A percentile compares a stretch with the other conserved stretches of the same genome.
These are phyloP conservation scores for Agapostemon virescens DNA, from an alignment of 2,888 invertebrate species.

Conservation along the genomic window DNA sequence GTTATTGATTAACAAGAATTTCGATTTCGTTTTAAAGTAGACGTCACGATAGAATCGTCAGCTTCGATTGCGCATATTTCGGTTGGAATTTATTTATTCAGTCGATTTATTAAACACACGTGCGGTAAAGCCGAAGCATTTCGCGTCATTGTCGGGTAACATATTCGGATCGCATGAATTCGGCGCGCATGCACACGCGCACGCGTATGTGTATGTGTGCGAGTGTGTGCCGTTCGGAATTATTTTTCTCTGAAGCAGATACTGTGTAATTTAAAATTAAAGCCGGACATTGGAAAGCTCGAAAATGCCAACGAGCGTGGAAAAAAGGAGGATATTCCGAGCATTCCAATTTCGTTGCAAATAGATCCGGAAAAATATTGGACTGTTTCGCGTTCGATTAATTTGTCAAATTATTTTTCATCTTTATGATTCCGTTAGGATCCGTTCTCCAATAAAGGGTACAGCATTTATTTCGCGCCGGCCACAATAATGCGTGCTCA, in stretches of 20 bases:
- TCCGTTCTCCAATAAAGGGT: not conserved
- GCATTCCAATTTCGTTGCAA: conserved; percentile 17
- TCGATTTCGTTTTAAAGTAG: conserved; percentile 47
- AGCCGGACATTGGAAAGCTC: not conserved
- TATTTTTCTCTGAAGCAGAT: conserved; percentile 2
- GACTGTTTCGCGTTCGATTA: not conserved
- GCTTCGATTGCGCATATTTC: not conserved
- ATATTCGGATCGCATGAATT: not conserved
- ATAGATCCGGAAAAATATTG: conserved; percentile 15
- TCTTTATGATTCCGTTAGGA: not conserved
- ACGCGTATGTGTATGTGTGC: not conserved
- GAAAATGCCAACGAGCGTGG: not conserved
- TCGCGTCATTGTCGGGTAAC: conserved; percentile 3
- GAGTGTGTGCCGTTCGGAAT: not conserved
- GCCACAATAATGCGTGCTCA: too few relatives aligned
- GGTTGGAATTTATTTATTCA: not conserved
- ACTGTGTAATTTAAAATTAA: conserved; percentile 29
- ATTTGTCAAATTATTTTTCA: not conserved
- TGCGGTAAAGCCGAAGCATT: not conserved
- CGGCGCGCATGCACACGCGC: not conserved
- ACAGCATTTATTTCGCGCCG: not conserved
- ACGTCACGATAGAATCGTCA: conserved; percentile 22
- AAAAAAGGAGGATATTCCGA: not conserved
- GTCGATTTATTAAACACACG: not conserved
- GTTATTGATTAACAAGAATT: conserved; percentile 57